Base-by-base conservation (phyloP, 2,888 invertebrate genomes). In the Dolomedes plantarius region DNA sequence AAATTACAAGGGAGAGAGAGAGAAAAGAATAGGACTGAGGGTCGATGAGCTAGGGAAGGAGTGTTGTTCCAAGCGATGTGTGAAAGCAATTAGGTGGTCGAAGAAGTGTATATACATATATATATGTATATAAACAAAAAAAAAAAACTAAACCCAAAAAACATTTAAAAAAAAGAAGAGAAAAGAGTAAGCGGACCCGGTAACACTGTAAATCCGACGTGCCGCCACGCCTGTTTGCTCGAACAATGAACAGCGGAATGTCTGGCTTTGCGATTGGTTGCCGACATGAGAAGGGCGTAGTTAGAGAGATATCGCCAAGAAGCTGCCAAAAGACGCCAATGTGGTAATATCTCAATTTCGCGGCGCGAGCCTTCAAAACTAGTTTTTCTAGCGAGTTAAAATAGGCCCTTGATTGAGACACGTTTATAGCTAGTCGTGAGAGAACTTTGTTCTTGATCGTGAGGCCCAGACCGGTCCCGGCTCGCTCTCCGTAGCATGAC, bases 181-280 rank as follows among this genome's bases (percentile, higher is more conserved):
- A 72, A n/a, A 67, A 28, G 7, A 19, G 41, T 56, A 69, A 76
- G 65, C 50, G 64, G 46, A 50, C 50, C 73, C 75, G 46, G 69
- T 76, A 83, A 83, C 76, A 83, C 74, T 76, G 82, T 76, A 81
- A 81, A 80, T 80, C 65, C 68, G 74, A 65, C 72, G 82, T 76
- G 32, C 75, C 64, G 71, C 82, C 82, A 83, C 82, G 82, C 82
- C 82, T 83, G 82, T 83, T 83, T 76, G 72, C 64, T 74, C 19
- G 76, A 83, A 76, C 71, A 72, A 76, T 62, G 82, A 69, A 46
- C 29, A 5, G 68, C 29, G 46, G 69, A 19, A 41, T 32, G n/a
- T 62, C 27, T n/a, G 19, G 32, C 32, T 11, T 32, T 28, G 50
- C 23, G 65, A 83, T 83, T 83, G 82, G 82, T 46, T 36, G 19